Conservation (phyloP, 2,797 vertebrate species). For the Morelia viridis region DNA sequence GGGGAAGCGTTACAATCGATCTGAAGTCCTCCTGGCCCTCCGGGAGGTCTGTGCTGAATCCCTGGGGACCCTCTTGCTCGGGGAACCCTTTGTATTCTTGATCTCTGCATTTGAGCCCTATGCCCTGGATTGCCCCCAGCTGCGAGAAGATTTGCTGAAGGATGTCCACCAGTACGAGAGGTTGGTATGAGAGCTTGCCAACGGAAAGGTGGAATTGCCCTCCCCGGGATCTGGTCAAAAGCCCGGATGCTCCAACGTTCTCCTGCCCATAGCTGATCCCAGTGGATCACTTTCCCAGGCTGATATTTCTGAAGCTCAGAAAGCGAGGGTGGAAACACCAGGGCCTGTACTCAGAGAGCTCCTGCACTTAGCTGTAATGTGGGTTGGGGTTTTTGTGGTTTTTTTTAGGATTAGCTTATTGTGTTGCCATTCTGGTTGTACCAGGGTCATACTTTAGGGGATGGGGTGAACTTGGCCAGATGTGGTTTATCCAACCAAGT, state of each 20-base stretch:
- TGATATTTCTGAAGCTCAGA: too few relatives aligned
- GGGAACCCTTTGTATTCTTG: constrained; percentile 29
- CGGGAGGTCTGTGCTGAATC: constrained; percentile 18
- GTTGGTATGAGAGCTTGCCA: background rate
- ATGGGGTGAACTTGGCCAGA: too few relatives aligned
- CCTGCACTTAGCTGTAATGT: background rate
- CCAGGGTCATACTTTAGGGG: too few relatives aligned
- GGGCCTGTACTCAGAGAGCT: too few relatives aligned
- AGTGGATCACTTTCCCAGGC: too few relatives aligned
- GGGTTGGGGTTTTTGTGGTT: background rate
- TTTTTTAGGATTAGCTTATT: background rate
- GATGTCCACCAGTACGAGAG: constrained; percentile 30
- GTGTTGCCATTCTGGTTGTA: too few relatives aligned
- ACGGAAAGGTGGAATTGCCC: background rate
- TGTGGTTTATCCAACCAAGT: too few relatives aligned
- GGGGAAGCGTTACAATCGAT: constrained; percentile 17
- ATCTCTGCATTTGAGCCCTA: constrained; percentile 44
- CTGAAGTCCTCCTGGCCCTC: constrained; percentile 13
- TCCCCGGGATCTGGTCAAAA: too few relatives aligned
- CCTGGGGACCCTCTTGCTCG: background rate
- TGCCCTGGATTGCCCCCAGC: constrained; percentile 15
- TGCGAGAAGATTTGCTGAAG: constrained; percentile 34
- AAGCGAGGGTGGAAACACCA: too few relatives aligned
- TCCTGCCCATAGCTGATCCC: too few relatives aligned
- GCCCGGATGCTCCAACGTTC: too few relatives aligned